phyloP scores from a whole-genome alignment of 2,797 vertebrate genomes.

The Danio tinwini region DNA sequence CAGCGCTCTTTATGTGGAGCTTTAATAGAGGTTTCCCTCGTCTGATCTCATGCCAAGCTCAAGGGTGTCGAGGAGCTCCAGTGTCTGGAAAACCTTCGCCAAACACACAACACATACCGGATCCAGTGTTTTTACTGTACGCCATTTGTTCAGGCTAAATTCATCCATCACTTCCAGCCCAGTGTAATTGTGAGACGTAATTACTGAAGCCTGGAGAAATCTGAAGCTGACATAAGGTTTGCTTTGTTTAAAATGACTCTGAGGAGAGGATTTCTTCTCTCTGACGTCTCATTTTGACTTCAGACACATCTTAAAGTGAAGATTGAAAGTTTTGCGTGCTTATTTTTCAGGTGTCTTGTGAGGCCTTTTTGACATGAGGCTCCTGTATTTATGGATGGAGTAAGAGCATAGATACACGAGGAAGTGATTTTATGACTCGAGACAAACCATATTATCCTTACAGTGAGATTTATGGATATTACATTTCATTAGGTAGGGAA shows the following conservation, averaged over 20 bases:
- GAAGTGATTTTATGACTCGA: background rate
- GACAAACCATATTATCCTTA: background rate
- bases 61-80: conserved; percentile 14
- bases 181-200: background rate
- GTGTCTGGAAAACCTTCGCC: conserved; percentile 1
- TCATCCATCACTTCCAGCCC: conserved; percentile 24
- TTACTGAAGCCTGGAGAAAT: background rate
- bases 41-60: conserved; percentile 39
- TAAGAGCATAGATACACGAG: background rate
- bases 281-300: background rate
- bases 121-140: conserved; percentile 2
- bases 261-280: conserved; percentile 3
- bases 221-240: conserved; percentile 11
- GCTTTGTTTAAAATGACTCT: background rate
- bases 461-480: background rate
- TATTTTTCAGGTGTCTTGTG: background rate
- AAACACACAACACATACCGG: conserved; percentile 8
- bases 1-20: conserved; percentile 14
- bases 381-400: background rate
- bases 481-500: background rate
- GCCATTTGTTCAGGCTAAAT: conserved; percentile 1
- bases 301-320: background rate
- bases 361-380: background rate
- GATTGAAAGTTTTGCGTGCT: background rate
- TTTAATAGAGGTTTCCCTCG: conserved; percentile 27